Conservation (phyloP, 2,888 invertebrate genomes). For the Pristionchus maxplancki region DNA sequence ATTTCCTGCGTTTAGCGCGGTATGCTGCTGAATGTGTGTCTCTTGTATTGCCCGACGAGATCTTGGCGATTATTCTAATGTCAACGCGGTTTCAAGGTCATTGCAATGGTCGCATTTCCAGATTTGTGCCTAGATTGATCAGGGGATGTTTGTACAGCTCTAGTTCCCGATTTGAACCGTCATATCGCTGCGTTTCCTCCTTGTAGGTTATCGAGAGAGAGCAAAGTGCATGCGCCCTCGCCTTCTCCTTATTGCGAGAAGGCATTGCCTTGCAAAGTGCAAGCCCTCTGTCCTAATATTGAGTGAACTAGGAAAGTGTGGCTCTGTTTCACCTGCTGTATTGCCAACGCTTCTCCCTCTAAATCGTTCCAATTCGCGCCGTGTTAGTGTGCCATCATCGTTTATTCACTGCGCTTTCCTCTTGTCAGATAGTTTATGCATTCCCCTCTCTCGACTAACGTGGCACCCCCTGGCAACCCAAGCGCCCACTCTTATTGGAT, state of each 20-base stretch:
- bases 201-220: not conserved
- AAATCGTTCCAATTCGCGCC: not conserved
- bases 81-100: conserved; percentile 19
- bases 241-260: not conserved
- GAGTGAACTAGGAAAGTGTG: not conserved
- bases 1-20: not conserved
- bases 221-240: not conserved
- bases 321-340: not conserved
- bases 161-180: not conserved
- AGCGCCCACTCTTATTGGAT: not conserved
- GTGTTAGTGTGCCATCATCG: not conserved
- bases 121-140: not conserved
- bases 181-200: not conserved
- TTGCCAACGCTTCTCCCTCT: not conserved
- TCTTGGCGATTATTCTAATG: not conserved
- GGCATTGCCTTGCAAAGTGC: not conserved
- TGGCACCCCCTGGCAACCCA: conserved; percentile 25
- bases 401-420: conserved; percentile 15
- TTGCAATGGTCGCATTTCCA: not conserved
- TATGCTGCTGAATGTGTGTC: not conserved
- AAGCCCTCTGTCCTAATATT: not conserved
- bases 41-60: not conserved
- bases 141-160: not conserved
- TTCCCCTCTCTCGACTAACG: conserved; percentile 11
- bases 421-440: conserved; percentile 45